Percentiles rank a stretch among this genome's conserved stretches.
Conservation (phyloP, 2,797 vertebrate genomes). For the Agapornis canus region DNA sequence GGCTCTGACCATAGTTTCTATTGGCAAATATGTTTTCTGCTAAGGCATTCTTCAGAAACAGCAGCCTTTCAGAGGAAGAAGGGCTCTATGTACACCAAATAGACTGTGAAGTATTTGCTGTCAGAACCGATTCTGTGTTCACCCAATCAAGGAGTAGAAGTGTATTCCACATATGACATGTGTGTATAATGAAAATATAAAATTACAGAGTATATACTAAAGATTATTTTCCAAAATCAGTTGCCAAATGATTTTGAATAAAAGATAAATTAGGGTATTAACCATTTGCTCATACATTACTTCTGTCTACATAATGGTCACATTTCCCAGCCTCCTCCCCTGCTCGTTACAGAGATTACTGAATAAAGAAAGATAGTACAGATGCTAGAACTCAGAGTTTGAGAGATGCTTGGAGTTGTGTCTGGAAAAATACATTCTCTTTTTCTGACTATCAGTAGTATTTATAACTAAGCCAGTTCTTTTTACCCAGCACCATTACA, state of each 20-base stretch:
- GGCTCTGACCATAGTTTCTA: not conserved
- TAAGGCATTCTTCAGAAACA: not conserved
- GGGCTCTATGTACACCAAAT: not conserved
- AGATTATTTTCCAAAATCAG: not conserved
- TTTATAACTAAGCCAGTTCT: not conserved
- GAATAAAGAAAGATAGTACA: not conserved
- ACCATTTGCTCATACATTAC: not conserved
- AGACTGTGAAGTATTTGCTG: not conserved
- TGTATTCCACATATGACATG: not conserved
- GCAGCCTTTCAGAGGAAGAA: not conserved
- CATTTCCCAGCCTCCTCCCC: not conserved
- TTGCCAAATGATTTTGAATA: not conserved
- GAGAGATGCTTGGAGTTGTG: not conserved
- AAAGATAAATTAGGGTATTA: not conserved
- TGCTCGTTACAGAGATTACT: not conserved
- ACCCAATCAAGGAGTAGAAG: not conserved
- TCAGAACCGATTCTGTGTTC: not conserved
- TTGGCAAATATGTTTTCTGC: not conserved
- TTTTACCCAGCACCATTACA: fast-evolving
- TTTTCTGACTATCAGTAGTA: not conserved
- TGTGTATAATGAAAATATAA: not conserved
- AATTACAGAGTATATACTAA: not conserved
- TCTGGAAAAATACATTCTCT: not conserved
- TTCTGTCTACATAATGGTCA: not conserved
- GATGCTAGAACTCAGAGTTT: not conserved